Conservation (phyloP, 2,113 vertebrate genomes). For the Quiscalus mexicanus region DNA sequence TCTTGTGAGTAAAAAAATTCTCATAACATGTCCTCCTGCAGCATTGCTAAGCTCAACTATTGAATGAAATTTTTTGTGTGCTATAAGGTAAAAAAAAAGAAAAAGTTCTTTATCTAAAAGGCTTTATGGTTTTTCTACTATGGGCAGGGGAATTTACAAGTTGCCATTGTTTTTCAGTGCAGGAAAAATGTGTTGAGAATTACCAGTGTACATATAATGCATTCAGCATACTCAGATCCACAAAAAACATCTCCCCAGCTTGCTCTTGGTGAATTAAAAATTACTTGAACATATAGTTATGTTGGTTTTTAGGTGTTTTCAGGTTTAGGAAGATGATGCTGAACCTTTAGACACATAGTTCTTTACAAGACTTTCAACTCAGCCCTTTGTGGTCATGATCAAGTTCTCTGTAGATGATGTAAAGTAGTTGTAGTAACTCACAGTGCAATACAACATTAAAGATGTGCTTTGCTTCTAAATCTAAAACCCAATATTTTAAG, state of each 20-base stretch:
- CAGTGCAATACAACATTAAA: not conserved
- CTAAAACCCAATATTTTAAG: not conserved
- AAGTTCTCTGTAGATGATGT: not conserved
- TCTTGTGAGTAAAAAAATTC: not conserved
- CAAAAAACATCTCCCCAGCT: not conserved
- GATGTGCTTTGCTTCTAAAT: not conserved
- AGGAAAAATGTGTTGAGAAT: conserved; percentile 4
- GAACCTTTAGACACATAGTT: not conserved
- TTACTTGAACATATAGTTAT: not conserved
- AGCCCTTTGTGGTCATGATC: not conserved
- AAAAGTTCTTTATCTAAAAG: not conserved
- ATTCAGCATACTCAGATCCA: not conserved
- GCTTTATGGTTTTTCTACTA: not conserved
- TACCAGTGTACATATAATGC: not conserved
- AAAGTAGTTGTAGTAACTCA: not conserved
- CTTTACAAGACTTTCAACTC: not conserved
- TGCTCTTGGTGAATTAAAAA: not conserved
- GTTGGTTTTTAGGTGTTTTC: not conserved
- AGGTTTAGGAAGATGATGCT: not conserved
- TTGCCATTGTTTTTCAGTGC: not conserved
- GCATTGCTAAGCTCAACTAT: not conserved
- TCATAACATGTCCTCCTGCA: not conserved
- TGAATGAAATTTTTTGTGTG: not conserved
- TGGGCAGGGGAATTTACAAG: not conserved
- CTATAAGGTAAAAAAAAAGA: not conserved